A percentile compares a stretch with the other conserved stretches of the same genome.
Evolutionary conservation across 2,888 invertebrate species (phyloP).

Genomic region (Agrotis segetum): DNA sequence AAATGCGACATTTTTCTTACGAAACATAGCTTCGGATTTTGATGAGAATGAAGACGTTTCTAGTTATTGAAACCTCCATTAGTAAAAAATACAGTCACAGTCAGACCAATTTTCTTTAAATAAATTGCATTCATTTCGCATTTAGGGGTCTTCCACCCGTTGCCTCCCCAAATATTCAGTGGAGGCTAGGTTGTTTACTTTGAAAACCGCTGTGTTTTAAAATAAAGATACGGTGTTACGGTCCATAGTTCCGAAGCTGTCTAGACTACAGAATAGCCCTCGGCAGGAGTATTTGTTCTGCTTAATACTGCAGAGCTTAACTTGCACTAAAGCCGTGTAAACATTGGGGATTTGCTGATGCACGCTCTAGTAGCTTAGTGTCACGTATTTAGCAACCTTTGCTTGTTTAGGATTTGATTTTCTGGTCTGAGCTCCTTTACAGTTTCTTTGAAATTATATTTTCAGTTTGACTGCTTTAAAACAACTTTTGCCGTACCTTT

Average conservation of each 20-base stretch:
- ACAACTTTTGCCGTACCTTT: not conserved
- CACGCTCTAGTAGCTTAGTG: conserved; percentile 42
- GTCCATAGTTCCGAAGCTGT: conserved; percentile 65
- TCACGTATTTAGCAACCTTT: conserved; percentile 44
- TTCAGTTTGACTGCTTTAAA: not conserved
- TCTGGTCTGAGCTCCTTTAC: conserved; percentile 5
- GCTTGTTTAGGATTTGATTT: conserved; percentile 26
- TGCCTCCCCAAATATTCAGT: conserved; percentile 33
- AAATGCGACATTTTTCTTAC: too few relatives aligned
- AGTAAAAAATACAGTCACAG: not conserved
- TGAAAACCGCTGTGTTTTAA: conserved; percentile 53
- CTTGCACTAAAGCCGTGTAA: conserved; percentile 30
- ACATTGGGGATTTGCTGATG: conserved; percentile 44
- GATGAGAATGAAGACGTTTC: not conserved
- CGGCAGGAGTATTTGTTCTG: conserved; percentile 54
- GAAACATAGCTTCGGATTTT: conserved; percentile 6
- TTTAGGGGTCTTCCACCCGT: not conserved
- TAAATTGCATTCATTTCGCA: conserved; percentile 16
- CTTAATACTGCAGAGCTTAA: conserved; percentile 56
- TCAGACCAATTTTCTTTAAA: conserved; percentile 2
- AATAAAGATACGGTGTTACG: conserved; percentile 55
- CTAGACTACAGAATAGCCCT: conserved; percentile 65
- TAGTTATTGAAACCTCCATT: not conserved
- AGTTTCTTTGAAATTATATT: conserved; percentile 10
- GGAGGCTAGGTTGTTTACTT: conserved; percentile 49